Percentiles rank a stretch among this genome's conserved stretches.
phyloP scores from a whole-genome alignment of 2,797 vertebrate genomes.

The Rhynchonycteris naso region DNA sequence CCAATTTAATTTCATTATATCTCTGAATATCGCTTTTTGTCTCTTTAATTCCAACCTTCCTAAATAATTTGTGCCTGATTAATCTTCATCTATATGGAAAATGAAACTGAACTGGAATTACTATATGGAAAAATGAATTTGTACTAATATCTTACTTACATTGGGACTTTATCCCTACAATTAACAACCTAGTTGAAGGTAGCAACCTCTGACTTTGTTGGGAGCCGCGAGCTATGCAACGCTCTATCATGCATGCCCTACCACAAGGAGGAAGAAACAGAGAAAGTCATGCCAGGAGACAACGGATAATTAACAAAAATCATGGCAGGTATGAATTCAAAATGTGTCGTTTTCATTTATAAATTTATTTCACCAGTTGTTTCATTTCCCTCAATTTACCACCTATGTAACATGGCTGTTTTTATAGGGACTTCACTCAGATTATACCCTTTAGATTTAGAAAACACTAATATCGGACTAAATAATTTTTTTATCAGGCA shows the following conservation, averaged over 20 bases:
- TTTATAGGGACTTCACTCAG: neutral
- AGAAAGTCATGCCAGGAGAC: slow-evolving; percentile 21
- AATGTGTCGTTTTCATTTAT: slow-evolving; percentile 34
- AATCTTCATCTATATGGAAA: neutral
- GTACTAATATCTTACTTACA: slow-evolving; percentile 47
- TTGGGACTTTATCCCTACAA: neutral
- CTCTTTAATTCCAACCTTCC: slow-evolving; percentile 37
- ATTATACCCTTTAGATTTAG: slow-evolving; percentile 18
- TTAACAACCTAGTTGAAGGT: slow-evolving; percentile 14
- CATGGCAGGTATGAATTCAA: slow-evolving; percentile 18
- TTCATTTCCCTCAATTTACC: slow-evolving; percentile 34
- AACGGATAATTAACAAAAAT: slow-evolving; percentile 62
- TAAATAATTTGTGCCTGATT: slow-evolving; percentile 1
- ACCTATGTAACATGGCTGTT: neutral
- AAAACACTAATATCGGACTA: slow-evolving; percentile 48
- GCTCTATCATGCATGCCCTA: neutral
- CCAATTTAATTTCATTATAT: neutral
- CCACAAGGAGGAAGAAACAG: neutral
- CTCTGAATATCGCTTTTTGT: slow-evolving; percentile 28
- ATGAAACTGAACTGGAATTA: neutral
- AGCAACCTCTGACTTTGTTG: slow-evolving; percentile 17
- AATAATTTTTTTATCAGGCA: too few relatives aligned
- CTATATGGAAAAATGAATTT: slow-evolving; percentile 40
- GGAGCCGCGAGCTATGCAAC: slow-evolving; percentile 30
- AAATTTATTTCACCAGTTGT: neutral